Evolutionary conservation across 2,113 vertebrate species (phyloP), one percentile per base, ranked within the genome.

Genomic region (Eidolon helvum): DNA sequence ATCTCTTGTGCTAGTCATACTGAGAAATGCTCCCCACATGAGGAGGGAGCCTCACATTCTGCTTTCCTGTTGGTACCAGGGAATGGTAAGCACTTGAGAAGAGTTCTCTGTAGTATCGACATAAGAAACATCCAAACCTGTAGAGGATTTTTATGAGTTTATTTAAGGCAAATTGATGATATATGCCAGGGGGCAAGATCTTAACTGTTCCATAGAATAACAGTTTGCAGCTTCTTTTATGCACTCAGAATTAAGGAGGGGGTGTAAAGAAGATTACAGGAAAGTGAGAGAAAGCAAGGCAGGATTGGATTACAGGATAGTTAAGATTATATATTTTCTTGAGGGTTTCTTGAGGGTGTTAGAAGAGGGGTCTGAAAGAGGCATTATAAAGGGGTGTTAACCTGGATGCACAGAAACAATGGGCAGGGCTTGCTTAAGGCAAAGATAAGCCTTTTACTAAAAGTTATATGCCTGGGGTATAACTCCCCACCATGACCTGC

Each of bases 31-130:
- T 79, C 35, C 43, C 33, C 0, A 1, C 28, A 18, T 3, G 80
- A 40, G n/a, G n/a, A 71, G 66, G 69, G 48, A 86, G 79, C 91
- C 96, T 95, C 94, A 84, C 93, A 92, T 98, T 91, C 98, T 93
- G 96, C 93, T 96, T 97, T 97, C 97, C 98, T 96, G 97, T 97
- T 97, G 97, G 96, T 82, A 97, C 94, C 96, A 95, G 97, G 96
- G 59, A 97, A 75, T 95, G 97, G 89, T 0, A 4, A 96, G 71
- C 59, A 11, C 83, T 96, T 72, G 50, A 50, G 69, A 79, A 71
- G 65, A 19, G 19, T 91, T 93, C 96, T 24, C n/a, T 77, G 71
- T 15, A 82, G 18, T 30, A 28, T 43, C 0, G 0, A 21, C 3
- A 4, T 30, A 43, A 82, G 79, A 43, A 61, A 61, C 2, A 4